These are phyloP conservation scores for Metellina segmentata DNA, from an alignment of 2,888 invertebrate species.

Conservation along the genomic window DNA sequence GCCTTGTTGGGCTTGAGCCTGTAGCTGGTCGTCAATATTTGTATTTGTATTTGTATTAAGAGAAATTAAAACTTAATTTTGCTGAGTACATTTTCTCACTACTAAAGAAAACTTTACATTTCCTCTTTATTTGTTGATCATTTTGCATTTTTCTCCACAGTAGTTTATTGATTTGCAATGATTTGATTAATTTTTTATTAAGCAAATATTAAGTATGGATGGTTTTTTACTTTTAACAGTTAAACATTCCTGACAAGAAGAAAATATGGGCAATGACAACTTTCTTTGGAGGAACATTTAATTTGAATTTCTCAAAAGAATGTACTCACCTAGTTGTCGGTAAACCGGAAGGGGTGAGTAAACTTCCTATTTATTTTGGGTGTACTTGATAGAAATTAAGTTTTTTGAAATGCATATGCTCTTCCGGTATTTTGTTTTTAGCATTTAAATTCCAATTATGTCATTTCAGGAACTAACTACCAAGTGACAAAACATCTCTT, in stretches of 20 bases:
- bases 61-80: not conserved
- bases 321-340: constrained; percentile 93
- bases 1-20: no score
- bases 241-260: constrained; percentile 85
- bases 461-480: not conserved
- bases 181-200: not conserved
- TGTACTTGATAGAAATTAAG: not conserved
- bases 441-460: not conserved
- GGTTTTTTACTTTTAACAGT: constrained; percentile 46
- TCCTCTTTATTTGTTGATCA: constrained; percentile 33
- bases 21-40: no score
- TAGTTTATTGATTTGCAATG: no score
- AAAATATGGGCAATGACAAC: constrained; percentile 91
- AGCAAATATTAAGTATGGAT: not conserved
- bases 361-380: not conserved
- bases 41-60: no score
- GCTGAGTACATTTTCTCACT: not conserved
- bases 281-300: constrained; percentile 91
- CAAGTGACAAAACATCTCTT: not conserved
- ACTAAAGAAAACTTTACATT: not conserved
- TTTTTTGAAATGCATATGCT: not conserved
- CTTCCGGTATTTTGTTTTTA: not conserved
- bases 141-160: no score
- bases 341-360: constrained; percentile 70
- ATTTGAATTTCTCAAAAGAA: constrained; percentile 86